Percentiles rank a stretch among this genome's conserved stretches.
phyloP scores from a whole-genome alignment of 2,888 invertebrate species.

The Ramazzottius varieornatus region DNA sequence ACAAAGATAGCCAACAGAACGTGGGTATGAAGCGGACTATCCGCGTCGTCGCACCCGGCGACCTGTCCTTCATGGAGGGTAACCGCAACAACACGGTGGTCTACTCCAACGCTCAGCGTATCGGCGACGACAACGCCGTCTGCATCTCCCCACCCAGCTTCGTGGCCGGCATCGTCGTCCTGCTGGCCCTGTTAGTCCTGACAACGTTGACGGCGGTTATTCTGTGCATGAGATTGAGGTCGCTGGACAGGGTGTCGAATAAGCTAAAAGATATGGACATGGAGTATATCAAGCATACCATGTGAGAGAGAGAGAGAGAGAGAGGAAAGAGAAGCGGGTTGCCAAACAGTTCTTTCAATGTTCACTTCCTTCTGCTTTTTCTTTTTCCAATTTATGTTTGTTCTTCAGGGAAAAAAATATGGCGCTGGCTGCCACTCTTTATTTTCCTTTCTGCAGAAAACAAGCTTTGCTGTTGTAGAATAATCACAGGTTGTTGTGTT shows the following conservation, averaged over 20 bases:
- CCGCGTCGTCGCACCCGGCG: constrained; percentile 58
- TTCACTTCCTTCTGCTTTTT: too few species aligned
- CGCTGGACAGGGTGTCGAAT: neutral
- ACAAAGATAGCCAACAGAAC: constrained; percentile 5
- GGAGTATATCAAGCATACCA: neutral
- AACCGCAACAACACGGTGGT: constrained; percentile 29
- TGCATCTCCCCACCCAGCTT: constrained; percentile 88
- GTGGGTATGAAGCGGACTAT: constrained; percentile 14
- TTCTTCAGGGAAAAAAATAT: too few species aligned
- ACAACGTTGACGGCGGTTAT: constrained; percentile 63
- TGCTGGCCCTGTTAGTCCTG: constrained; percentile 50
- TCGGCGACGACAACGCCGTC: constrained; percentile 33
- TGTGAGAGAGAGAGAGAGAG: too few species aligned
- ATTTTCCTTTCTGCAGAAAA: too few species aligned
- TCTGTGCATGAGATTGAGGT: constrained; percentile 38
- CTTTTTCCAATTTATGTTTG: too few species aligned
- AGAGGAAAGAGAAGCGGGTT: too few species aligned
- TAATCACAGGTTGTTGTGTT: too few species aligned
- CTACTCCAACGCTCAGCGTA: constrained; percentile 23
- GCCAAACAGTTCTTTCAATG: too few species aligned
- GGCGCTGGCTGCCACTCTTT: too few species aligned
- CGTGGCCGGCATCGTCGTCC: constrained; percentile 51
- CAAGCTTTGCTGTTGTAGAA: too few species aligned
- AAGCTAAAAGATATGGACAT: neutral
- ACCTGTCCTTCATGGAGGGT: constrained; percentile 57